Base-by-base conservation (phyloP, 1,140 invertebrate species). In the Trichonephila inaurata region DNA sequence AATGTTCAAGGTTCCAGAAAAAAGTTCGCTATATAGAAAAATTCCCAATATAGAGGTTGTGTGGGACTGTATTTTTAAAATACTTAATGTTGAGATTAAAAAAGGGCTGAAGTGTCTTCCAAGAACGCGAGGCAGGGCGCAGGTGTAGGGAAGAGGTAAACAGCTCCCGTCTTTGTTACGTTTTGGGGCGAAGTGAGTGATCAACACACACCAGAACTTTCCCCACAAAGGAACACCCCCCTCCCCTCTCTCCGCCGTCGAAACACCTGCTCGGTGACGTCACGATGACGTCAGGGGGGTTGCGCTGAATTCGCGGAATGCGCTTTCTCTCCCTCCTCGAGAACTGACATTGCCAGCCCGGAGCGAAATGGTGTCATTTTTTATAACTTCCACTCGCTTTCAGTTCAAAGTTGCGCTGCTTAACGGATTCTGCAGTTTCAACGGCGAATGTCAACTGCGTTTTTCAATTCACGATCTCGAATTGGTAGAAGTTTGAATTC, bases 241-340 rank as follows among this genome's bases (percentile, higher is more conserved):
- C 28, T 18, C 72, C 18, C n/a, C 66, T 10, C n/a, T 33, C 72
- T 77, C 24, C 28, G 14, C 18, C 33, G 14, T 16, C 16, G 14
- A 33, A 28, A 33, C 28, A 28, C 24, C 16, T 28, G 28, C 28
- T 18, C 1, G 12, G 72, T 77, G 72, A 77, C 72, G 72, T 77
- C 72, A 77, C 72, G 28, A 77, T 33, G 28, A 77, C 72, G 72
- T 28, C 28, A 77, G 72, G 24, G 72, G 72, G 18, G 72, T 77
- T 33, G 72, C 33, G 72, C 28, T 77, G 72, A 77, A 77, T 77
- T 77, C 72, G 72, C 16, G 72, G 72, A 77, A 77, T 77, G 72
- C 72, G 28, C 18, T 33, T 28, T 51, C 51, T 51, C 51, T 51
- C 51, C 51, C 51, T 51, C 51, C 51, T 51, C 7, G 51, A 51